Conservation (phyloP, 2,113 vertebrate species). For the Montifringilla adamsi region DNA sequence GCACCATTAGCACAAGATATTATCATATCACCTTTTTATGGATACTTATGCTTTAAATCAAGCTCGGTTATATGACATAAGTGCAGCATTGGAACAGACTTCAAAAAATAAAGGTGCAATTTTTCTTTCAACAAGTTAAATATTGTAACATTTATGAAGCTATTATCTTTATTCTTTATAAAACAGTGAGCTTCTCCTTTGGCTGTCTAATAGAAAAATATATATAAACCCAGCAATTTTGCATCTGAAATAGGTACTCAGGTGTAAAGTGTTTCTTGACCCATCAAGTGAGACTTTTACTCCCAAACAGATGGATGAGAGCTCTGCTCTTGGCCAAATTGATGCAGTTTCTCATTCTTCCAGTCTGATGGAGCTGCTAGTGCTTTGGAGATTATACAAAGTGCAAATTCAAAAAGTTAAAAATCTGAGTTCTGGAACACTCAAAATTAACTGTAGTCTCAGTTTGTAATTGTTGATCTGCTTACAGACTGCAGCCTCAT, state of each 20-base stretch:
- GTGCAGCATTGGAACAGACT: constrained; percentile 23
- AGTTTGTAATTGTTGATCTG: background rate
- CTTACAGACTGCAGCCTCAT: background rate
- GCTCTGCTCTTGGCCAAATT: background rate
- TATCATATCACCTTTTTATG: constrained; percentile 55
- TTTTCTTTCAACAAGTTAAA: constrained; percentile 38
- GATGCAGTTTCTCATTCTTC: background rate
- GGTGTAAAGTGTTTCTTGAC: background rate
- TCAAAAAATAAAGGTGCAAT: constrained; percentile 36
- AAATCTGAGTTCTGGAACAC: no score
- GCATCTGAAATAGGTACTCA: background rate
- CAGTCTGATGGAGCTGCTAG: background rate
- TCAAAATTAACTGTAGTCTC: background rate
- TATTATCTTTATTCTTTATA: constrained; percentile 23
- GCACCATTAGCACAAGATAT: constrained; percentile 47
- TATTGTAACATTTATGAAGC: constrained; percentile 26
- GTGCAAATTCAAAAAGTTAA: background rate
- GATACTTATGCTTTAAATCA: constrained; percentile 54
- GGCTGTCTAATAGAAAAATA: background rate
- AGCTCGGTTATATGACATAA: constrained; percentile 22
- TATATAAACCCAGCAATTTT: background rate
- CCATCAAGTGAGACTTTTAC: background rate
- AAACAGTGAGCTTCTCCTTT: background rate
- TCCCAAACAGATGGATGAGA: background rate
- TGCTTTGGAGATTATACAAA: background rate